Percentiles rank a stretch among this genome's conserved stretches.
These are phyloP conservation scores for Drosophila phalerata DNA, from an alignment of 2,888 invertebrate genomes.

Conservation along the genomic window DNA sequence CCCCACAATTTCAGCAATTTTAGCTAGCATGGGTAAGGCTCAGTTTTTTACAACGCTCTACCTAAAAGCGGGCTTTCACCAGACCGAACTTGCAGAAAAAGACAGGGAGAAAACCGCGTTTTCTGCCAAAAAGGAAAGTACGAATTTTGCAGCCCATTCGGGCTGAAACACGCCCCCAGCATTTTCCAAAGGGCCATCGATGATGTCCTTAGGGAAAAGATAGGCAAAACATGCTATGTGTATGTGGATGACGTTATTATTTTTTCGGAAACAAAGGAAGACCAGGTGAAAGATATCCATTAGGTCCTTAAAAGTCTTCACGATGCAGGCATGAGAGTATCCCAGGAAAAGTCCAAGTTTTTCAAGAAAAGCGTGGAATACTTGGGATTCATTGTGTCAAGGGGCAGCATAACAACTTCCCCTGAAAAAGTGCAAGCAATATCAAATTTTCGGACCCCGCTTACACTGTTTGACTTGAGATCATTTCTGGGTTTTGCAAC, in stretches of 20 bases:
- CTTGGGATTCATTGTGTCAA: too few species aligned
- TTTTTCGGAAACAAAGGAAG: slow-evolving; percentile 10
- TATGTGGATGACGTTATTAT: slow-evolving; percentile 28
- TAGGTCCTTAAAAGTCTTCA: neutral
- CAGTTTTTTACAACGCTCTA: slow-evolving; percentile 83
- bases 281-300: slow-evolving; percentile 13
- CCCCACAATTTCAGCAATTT: slow-evolving; percentile 81
- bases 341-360: slow-evolving; percentile 6
- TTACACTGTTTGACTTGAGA: neutral
- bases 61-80: slow-evolving; percentile 77
- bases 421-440: slow-evolving; percentile 1
- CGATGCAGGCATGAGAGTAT: slow-evolving; percentile 1
- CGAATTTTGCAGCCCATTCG: slow-evolving; percentile 17
- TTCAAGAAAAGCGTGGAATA: slow-evolving; percentile 10
- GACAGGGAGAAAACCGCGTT: slow-evolving; percentile 18
- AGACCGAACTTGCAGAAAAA: slow-evolving; percentile 16
- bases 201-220: slow-evolving; percentile 17
- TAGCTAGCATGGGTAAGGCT: slow-evolving; percentile 80
- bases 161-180: slow-evolving; percentile 15
- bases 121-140: slow-evolving; percentile 16
- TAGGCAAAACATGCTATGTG: slow-evolving; percentile 19
- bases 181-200: slow-evolving; percentile 28
- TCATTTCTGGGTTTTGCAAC: neutral
- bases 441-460: neutral
- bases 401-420: neutral